Percentiles rank a stretch among this genome's conserved stretches.
These are phyloP conservation scores for Cylindroiulus punctatus DNA, from an alignment of 2,888 invertebrate genomes.

Conservation along the genomic window DNA sequence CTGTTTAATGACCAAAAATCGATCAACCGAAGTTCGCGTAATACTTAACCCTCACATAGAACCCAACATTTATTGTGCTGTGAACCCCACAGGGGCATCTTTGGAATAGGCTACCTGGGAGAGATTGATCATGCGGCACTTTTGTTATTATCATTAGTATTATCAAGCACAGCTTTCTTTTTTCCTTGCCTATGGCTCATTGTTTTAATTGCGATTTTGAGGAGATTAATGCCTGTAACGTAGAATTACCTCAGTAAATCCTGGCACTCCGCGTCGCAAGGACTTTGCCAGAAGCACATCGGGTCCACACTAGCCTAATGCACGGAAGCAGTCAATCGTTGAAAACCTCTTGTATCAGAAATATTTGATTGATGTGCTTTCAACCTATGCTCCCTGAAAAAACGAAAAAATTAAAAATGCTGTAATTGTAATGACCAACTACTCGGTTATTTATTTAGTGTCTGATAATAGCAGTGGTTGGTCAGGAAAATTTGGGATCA, in stretches of 20 bases:
- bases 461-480: neutral
- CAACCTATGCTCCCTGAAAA: neutral
- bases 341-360: neutral
- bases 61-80: too few species aligned
- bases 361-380: slow-evolving; percentile 3
- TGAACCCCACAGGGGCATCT: neutral
- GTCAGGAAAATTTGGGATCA: neutral
- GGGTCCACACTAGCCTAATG: neutral
- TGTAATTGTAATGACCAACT: neutral
- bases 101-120: neutral
- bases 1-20: neutral
- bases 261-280: neutral
- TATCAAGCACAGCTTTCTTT: neutral
- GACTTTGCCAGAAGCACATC: neutral
- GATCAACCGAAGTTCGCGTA: neutral
- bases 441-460: neutral
- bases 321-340: neutral
- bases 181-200: neutral
- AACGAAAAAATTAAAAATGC: neutral
- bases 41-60: neutral
- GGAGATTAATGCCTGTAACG: neutral
- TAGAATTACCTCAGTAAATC: neutral
- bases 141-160: neutral
- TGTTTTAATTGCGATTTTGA: neutral
- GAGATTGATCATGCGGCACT: neutral